Evolutionary conservation across 2,113 vertebrate species (phyloP).

Genomic region (Trichomycterus rosablanca): DNA sequence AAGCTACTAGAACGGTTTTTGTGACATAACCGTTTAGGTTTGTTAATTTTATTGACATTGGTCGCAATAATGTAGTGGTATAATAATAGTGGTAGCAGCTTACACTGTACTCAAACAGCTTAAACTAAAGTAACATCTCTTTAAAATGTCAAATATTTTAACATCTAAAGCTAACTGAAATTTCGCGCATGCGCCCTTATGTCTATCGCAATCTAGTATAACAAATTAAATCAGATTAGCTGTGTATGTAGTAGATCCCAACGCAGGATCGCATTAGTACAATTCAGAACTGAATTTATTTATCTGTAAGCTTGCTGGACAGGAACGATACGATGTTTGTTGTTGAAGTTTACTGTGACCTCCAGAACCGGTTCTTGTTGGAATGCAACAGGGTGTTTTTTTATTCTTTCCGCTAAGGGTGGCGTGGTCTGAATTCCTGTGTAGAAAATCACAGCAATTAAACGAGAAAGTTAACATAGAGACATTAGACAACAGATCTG

Average conservation of each 20-base stretch:
- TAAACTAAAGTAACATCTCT: neutral
- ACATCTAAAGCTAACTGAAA: neutral
- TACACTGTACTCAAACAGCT: neutral
- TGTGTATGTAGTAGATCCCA: too few species aligned
- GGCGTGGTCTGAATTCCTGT: neutral
- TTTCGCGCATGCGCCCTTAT: slow-evolving; percentile 10
- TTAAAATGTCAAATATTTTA: neutral
- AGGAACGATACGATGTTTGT: slow-evolving; percentile 21
- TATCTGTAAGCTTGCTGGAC: slow-evolving; percentile 17
- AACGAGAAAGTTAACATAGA: too few species aligned
- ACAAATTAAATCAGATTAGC: too few species aligned
- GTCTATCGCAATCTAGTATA: too few species aligned
- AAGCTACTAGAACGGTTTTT: neutral
- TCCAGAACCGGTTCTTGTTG: slow-evolving; percentile 23
- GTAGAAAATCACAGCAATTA: slow-evolving; percentile 1
- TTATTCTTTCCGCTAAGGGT: neutral
- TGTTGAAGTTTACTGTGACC: slow-evolving; percentile 16
- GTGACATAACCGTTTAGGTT: too few species aligned
- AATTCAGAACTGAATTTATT: neutral
- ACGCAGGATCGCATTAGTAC: too few species aligned
- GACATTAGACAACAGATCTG: too few species aligned
- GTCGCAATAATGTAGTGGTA: too few species aligned
- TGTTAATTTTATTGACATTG: too few species aligned
- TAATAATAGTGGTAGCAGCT: neutral
- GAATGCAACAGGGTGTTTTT: slow-evolving; percentile 7